phyloP scores from a whole-genome alignment of 2,113 vertebrate genomes.

The Melanerpes aurifrons region DNA sequence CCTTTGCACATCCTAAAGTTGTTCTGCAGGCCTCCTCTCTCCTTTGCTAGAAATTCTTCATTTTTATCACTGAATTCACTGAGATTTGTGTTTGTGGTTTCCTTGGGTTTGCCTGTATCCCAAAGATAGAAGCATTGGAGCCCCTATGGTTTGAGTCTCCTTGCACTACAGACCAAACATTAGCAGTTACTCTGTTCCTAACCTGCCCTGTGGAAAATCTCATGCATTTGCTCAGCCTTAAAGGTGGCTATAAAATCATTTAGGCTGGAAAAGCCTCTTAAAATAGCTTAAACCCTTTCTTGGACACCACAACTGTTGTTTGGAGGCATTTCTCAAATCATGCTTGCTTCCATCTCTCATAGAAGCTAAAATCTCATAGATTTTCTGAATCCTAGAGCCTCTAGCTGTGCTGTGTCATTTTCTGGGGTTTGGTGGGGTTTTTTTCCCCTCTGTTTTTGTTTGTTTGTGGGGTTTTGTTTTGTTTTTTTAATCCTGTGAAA shows the following conservation, averaged over 20 bases:
- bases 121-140: neutral
- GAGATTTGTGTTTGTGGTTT: neutral
- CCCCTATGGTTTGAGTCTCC: neutral
- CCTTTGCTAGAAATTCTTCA: neutral
- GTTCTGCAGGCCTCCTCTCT: neutral
- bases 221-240: neutral
- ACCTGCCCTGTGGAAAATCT: neutral
- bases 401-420: neutral
- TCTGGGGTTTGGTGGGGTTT: no score
- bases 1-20: rapidly evolving
- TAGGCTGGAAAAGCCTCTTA: no score
- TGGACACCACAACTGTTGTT: neutral
- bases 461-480: no score
- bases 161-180: neutral
- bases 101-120: neutral
- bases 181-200: neutral
- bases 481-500: neutral
- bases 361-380: neutral
- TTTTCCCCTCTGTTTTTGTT: neutral
- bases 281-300: neutral
- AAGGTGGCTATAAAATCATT: neutral
- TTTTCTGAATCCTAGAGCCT: neutral
- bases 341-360: neutral
- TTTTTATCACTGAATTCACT: neutral
- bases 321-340: neutral